phyloP scores from a whole-genome alignment of 2,113 vertebrate genomes.

The Pteronura brasiliensis region DNA sequence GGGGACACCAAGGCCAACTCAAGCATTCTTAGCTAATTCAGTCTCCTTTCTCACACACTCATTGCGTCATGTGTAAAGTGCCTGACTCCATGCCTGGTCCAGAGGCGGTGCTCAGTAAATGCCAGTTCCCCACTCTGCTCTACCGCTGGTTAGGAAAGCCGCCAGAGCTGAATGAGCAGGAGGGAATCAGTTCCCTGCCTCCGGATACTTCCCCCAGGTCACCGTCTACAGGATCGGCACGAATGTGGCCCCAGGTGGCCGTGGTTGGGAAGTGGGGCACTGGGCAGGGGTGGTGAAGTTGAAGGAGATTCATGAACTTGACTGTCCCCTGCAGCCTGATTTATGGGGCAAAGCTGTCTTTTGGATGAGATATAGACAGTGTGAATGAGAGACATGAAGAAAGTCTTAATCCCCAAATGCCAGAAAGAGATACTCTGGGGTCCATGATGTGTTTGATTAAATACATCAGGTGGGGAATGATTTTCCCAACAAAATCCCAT shows the following conservation, averaged over 20 bases:
- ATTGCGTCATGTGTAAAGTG: rapidly evolving
- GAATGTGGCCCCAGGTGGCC: background rate
- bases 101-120: background rate
- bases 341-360: slow-evolving; percentile 41
- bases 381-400: slow-evolving; percentile 43
- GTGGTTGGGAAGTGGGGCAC: background rate
- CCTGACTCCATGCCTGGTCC: background rate
- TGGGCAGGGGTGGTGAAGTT: background rate
- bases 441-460: slow-evolving; percentile 32
- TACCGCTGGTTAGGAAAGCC: background rate
- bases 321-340: slow-evolving; percentile 40
- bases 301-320: slow-evolving; percentile 36
- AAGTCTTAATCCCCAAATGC: slow-evolving; percentile 65
- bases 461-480: background rate
- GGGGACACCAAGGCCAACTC: background rate
- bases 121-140: too few species aligned
- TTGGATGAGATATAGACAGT: slow-evolving; percentile 43
- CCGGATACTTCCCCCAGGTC: background rate
- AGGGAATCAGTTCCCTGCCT: background rate
- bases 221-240: rapidly evolving
- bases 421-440: slow-evolving; percentile 53
- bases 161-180: background rate
- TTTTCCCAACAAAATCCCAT: rapidly evolving
- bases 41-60: background rate
- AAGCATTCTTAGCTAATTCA: background rate